Conservation (phyloP, 2,113 vertebrate species). For the Ammodytes dubius region DNA sequence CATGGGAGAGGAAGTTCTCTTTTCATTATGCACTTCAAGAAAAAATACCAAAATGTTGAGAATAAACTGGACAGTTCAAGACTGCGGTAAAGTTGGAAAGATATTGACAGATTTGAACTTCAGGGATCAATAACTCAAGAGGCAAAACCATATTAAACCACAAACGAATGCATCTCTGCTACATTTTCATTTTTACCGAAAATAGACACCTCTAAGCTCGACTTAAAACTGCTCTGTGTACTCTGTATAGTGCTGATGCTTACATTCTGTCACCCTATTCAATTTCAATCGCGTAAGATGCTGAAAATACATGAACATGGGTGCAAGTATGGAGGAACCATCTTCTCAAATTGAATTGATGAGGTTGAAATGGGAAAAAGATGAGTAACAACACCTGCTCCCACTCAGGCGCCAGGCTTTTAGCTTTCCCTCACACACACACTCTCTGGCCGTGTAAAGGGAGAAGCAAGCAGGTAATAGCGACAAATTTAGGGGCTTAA, state of each 20-base stretch:
- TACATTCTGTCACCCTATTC: background rate
- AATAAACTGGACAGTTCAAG: too few species aligned
- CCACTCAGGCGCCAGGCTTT: background rate
- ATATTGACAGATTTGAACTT: too few species aligned
- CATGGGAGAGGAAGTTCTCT: too few species aligned
- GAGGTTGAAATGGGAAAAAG: slow-evolving; percentile 2
- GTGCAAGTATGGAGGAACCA: background rate
- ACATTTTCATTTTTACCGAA: too few species aligned
- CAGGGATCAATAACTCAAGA: too few species aligned
- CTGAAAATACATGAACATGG: background rate
- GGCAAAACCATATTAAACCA: too few species aligned
- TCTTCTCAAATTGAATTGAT: background rate
- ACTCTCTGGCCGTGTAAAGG: slow-evolving; percentile 37
- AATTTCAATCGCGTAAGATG: background rate
- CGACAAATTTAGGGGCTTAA: slow-evolving; percentile 79
- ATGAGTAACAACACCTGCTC: slow-evolving; percentile 35
- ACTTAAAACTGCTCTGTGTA: too few species aligned
- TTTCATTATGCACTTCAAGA: too few species aligned
- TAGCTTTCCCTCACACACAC: slow-evolving; percentile 12
- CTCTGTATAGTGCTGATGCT: slow-evolving; percentile 1
- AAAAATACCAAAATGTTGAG: too few species aligned
- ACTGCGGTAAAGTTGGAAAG: too few species aligned
- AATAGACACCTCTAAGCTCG: background rate
- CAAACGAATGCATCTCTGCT: too few species aligned
- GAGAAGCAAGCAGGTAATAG: slow-evolving; percentile 71